phyloP scores from a whole-genome alignment of 2,797 vertebrate species.

The Microctenopoma lineatum region DNA sequence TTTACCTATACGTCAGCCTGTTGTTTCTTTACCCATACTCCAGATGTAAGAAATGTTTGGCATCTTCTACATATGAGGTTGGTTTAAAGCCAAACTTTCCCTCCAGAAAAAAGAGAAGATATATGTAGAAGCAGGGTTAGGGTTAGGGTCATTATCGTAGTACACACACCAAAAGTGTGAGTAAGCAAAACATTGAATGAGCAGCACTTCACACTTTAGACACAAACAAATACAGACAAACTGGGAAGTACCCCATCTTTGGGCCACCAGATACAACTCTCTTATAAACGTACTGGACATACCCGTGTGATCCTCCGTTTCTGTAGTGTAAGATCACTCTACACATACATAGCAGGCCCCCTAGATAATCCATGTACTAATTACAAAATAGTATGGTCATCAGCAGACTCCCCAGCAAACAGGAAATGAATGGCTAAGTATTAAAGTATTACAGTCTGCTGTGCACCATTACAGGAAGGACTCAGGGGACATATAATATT shows the following conservation, averaged over 20 bases:
- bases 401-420: slow-evolving; percentile 27
- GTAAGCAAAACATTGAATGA: slow-evolving; percentile 14
- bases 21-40: neutral
- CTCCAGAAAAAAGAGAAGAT: neutral
- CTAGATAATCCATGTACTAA: slow-evolving; percentile 31
- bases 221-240: slow-evolving; percentile 22
- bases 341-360: slow-evolving; percentile 12
- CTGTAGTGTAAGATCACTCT: slow-evolving; percentile 15
- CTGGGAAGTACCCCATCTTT: slow-evolving; percentile 46
- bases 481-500: slow-evolving; percentile 8
- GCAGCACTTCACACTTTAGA: slow-evolving; percentile 38
- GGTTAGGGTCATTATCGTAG: slow-evolving; percentile 26
- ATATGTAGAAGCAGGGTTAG: neutral
- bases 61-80: neutral
- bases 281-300: slow-evolving; percentile 32
- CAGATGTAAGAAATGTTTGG: neutral
- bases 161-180: slow-evolving; percentile 11
- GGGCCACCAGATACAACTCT: slow-evolving; percentile 29
- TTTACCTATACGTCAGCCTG: too few species aligned
- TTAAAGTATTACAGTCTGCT: slow-evolving; percentile 17
- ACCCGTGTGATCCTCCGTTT: slow-evolving; percentile 14
- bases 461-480: slow-evolving; percentile 6
- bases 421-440: slow-evolving; percentile 13
- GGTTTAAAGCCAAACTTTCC: too few species aligned
- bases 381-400: slow-evolving; percentile 50